These are phyloP conservation scores for Xanthia icteritia DNA, from an alignment of 2,888 invertebrate genomes.

Conservation along the genomic window DNA sequence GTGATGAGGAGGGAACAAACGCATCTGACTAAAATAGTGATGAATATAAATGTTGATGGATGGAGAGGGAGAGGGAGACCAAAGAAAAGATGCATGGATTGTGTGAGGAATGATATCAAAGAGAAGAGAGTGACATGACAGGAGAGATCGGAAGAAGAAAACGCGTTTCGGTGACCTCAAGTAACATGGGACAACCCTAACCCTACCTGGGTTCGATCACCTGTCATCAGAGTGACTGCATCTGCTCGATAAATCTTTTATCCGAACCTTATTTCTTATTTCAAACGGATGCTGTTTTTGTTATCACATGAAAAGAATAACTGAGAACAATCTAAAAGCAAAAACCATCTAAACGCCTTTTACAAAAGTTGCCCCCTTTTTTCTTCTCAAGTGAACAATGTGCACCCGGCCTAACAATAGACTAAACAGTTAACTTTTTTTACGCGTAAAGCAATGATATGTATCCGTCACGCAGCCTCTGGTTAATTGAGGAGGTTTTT, in stretches of 20 bases:
- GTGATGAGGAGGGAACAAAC: too few relatives aligned
- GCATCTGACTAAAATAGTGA: too few relatives aligned
- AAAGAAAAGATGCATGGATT: too few relatives aligned
- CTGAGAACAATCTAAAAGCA: not conserved
- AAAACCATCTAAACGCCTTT: slow-evolving; percentile 3
- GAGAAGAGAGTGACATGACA: too few relatives aligned
- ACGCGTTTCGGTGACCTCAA: too few relatives aligned
- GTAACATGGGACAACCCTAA: too few relatives aligned
- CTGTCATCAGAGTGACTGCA: not conserved
- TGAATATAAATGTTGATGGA: too few relatives aligned
- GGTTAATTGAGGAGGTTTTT: slow-evolving; percentile 53
- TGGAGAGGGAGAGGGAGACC: too few relatives aligned
- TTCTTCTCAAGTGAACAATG: slow-evolving; percentile 25
- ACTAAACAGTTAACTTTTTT: slow-evolving; percentile 63
- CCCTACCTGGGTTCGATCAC: too few relatives aligned
- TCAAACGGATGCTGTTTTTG: not conserved
- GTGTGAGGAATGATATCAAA: too few relatives aligned
- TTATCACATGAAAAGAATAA: not conserved
- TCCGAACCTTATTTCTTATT: not conserved
- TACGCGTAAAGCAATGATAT: slow-evolving; percentile 59
- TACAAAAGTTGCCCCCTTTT: slow-evolving; percentile 20
- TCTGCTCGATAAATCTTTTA: slow-evolving; percentile 26
- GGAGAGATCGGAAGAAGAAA: too few relatives aligned
- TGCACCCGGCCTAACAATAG: slow-evolving; percentile 61
- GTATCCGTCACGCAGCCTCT: slow-evolving; percentile 60